phyloP scores from a whole-genome alignment of 2,888 invertebrate species.

The Allygus modestus region DNA sequence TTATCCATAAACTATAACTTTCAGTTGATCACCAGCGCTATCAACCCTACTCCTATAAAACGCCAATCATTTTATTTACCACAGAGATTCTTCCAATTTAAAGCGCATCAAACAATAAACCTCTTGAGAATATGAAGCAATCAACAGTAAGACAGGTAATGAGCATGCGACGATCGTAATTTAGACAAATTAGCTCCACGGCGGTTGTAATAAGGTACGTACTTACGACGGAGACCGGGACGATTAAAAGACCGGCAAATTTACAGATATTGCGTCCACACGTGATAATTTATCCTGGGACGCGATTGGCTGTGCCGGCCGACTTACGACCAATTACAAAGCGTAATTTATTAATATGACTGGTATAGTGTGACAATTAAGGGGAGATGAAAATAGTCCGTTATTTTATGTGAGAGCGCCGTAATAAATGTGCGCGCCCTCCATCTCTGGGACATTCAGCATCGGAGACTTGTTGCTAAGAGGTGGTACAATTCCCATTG shows the following conservation, averaged over 20 bases:
- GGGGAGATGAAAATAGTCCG: conserved; percentile 37
- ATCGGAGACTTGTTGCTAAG: too few relatives aligned
- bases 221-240: conserved; percentile 20
- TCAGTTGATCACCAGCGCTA: too few relatives aligned
- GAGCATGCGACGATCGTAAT: too few relatives aligned
- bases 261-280: conserved; percentile 40
- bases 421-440: conserved; percentile 22
- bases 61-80: background rate
- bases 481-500: too few relatives aligned
- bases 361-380: conserved; percentile 53
- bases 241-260: conserved; percentile 47
- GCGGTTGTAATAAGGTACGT: conserved; percentile 38
- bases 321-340: conserved; percentile 50
- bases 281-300: conserved; percentile 22
- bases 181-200: too few relatives aligned
- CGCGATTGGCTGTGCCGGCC: background rate
- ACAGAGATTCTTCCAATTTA: background rate
- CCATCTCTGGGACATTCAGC: background rate
- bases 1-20: too few relatives aligned
- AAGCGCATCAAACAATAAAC: background rate
- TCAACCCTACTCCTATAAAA: too few relatives aligned
- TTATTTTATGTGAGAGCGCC: conserved; percentile 45
- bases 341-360: conserved; percentile 54
- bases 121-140: background rate
- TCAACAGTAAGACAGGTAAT: conserved; percentile 6